Base-by-base conservation (phyloP, 2,888 invertebrate genomes). In the Chelonus formosanus region DNA sequence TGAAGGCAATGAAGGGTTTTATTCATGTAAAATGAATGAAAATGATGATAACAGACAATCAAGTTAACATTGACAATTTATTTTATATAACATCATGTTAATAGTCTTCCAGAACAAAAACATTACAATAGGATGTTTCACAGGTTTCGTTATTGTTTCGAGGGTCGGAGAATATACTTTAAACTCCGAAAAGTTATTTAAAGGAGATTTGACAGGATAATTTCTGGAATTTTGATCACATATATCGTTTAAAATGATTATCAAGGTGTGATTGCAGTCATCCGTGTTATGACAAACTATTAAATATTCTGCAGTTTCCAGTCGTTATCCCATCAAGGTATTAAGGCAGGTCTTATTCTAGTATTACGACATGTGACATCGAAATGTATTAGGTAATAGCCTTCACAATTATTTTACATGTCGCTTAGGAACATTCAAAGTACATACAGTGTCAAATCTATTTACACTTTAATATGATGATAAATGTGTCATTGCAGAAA, bases 21-120 rank as follows among this genome's bases (percentile, higher is more conserved):
- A 56, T 34, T 40, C 32, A 52, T 35, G n/a, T 40, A n/a, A 31
- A 54, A 57, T 52, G 35, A 43, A 53, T 34, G 10, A 50, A 47
- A 7, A 5, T 6, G 52, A 34, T 44, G 5, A 50, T 10, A 31
- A 44, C 44, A 50, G 32, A n/a, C 7, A 20, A 32, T 57, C 61
- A 63, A 55, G 66, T 70, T 63, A 78, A 78, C 77, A 78, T 78
- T 75, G 35, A 78, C 74, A 74, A 75, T 76, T 77, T 78, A 78
- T 78, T 78, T 71, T 72, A 71, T 67, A 71, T 74, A 77, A 74
- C 74, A 71, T 75, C 71, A 63, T 20, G 20, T 66, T 72, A 73
- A 69, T 74, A 10, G 8, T 35, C 36, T 52, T 54, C 65, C 47
- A 70, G 71, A 67, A 68, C 65, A 72, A 70, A 73, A 73, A 66